Evolutionary conservation across 2,113 vertebrate genomes (phyloP), one percentile per base, ranked within the genome.

Genomic region (Tiliqua scincoides): DNA sequence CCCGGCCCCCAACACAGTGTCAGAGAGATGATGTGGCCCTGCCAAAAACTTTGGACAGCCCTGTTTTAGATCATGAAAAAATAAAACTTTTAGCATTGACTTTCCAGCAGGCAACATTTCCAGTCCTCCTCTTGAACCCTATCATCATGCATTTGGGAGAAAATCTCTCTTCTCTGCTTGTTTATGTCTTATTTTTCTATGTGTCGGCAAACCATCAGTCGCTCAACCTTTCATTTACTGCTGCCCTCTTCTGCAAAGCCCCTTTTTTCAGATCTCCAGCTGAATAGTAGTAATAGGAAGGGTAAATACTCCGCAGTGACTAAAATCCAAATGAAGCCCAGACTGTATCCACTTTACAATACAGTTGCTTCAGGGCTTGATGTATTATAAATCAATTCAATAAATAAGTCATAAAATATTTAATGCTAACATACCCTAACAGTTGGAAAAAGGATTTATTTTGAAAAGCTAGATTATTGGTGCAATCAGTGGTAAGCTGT

Each of bases 221-320:
- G 70, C 20, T 37, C 14, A 79, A n/a, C 57, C 37, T 85, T 54
- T 67, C 79, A 79, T 71, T 52, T 79, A n/a, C 11, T 71, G 52
- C 75, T 70, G 67, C 67, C 67, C 67, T 79, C 27, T 79, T 84
- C 72, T 85, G 77, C 54, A 72, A 43, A 85, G n/a, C n/a, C 40
- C 17, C 65, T 20, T 76, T n/a, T 76, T 84, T 76, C n/a, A 59
- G 25, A 72, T 35, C 62, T 65, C 76, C 62, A 40, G 14, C 40
- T 72, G 57, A n/a, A 72, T 68, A 78, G 27, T n/a, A 20, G 9
- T 77, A 79, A 27, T 63, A 35, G 14, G 77, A 79, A 63, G 59
- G 25, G 59, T 61, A 88, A 83, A 32, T 43, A 65, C 10, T 35
- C 74, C 8, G 12, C 65, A 76, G 40, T 63, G 79, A 32, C 17